phyloP scores from a whole-genome alignment of 2,888 invertebrate genomes.

The Drosophila neonasuta region DNA sequence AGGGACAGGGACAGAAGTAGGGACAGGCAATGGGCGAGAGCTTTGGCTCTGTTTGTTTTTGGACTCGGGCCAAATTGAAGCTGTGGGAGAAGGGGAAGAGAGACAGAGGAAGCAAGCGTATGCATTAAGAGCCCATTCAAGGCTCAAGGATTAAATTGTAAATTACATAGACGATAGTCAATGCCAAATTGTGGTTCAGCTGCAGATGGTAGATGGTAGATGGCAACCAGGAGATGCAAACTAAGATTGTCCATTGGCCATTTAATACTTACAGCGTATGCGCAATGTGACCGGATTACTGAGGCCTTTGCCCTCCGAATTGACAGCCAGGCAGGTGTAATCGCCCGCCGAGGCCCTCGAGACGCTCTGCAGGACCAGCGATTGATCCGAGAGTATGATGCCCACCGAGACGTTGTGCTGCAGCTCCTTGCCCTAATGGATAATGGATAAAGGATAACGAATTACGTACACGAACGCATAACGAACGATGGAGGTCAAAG shows the following conservation, averaged over 20 bases:
- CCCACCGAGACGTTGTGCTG: conserved; percentile 92
- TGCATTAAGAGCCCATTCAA: conserved; percentile 73
- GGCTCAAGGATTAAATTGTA: conserved; percentile 78
- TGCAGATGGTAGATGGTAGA: background rate
- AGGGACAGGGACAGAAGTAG: background rate
- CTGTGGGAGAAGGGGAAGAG: conserved; percentile 15
- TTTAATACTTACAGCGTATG: conserved; percentile 86
- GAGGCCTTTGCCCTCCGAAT: conserved; percentile 91
- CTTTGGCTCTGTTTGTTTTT: conserved; percentile 49
- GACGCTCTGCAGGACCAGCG: conserved; percentile 92
- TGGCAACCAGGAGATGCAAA: too few relatives aligned
- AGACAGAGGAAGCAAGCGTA: conserved; percentile 41
- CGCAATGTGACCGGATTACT: conserved; percentile 88
- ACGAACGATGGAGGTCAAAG: conserved; percentile 8
- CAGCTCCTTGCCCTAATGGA: conserved; percentile 88
- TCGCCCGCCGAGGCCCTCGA: conserved; percentile 92
- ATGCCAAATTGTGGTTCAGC: conserved; percentile 60
- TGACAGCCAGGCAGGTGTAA: conserved; percentile 93
- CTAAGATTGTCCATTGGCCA: conserved; percentile 20
- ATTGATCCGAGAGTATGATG: conserved; percentile 92
- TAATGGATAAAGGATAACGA: too few relatives aligned
- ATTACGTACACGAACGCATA: background rate
- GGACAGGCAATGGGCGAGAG: conserved; percentile 6
- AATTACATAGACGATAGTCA: conserved; percentile 70
- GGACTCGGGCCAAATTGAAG: conserved; percentile 60